These are phyloP conservation scores for Scaptomyza montana DNA, from an alignment of 1,140 invertebrate genomes.

Conservation along the genomic window DNA sequence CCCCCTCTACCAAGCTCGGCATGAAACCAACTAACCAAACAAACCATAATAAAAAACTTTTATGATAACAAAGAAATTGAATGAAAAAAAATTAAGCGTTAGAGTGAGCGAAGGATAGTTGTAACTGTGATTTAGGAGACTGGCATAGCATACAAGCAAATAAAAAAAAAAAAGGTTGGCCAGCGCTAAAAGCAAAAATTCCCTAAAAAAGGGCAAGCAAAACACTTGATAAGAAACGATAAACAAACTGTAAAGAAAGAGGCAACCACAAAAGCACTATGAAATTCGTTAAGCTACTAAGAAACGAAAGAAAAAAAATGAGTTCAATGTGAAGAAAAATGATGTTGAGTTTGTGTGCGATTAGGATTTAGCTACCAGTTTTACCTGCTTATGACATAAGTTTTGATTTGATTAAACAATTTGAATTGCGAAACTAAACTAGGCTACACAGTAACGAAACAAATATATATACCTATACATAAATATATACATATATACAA, in stretches of 20 bases:
- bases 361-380: conserved; percentile 75
- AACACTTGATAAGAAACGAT: conserved; percentile 36
- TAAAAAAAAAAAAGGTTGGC: conserved; percentile 15
- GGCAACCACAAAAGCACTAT: conserved; percentile 55
- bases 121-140: conserved; percentile 77
- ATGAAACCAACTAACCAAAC: conserved; percentile 22
- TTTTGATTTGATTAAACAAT: conserved; percentile 44
- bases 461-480: conserved; percentile 17
- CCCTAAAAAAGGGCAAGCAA: conserved; percentile 43
- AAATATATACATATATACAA: conserved; percentile 54
- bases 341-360: conserved; percentile 21
- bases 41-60: conserved; percentile 28
- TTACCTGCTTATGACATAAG: conserved; percentile 76
- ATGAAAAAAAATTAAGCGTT: conserved; percentile 33
- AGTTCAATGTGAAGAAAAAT: conserved; percentile 38
- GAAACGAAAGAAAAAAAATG: conserved; percentile 26
- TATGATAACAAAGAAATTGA: not conserved
- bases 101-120: conserved; percentile 42
- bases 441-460: conserved; percentile 4
- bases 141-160: conserved; percentile 54
- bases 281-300: conserved; percentile 66
- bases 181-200: conserved; percentile 49
- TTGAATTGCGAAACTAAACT: conserved; percentile 35
- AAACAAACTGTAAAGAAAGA: conserved; percentile 76
- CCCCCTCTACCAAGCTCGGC: not conserved